Conservation (phyloP, 2,888 invertebrate species). For the Ennomos fuscantarius region DNA sequence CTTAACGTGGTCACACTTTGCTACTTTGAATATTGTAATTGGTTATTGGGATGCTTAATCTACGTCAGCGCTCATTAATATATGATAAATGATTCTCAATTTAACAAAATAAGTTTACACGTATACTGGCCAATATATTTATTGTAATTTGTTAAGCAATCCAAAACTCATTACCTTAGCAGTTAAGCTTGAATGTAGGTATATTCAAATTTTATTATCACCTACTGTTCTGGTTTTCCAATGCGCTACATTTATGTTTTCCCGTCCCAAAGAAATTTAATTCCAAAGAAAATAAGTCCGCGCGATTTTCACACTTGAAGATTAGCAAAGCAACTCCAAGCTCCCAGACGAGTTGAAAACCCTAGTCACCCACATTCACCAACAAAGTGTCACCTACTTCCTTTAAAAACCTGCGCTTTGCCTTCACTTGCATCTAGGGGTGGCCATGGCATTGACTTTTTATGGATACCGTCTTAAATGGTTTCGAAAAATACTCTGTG, state of each 20-base stretch:
- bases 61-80: conserved; percentile 20
- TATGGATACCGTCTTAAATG: neutral
- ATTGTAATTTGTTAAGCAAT: too few species aligned
- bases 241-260: too few species aligned
- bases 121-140: neutral
- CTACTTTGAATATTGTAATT: conserved; percentile 15
- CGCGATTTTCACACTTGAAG: conserved; percentile 7
- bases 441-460: conserved; percentile 3
- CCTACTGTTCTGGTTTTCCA: too few species aligned
- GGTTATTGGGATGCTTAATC: conserved; percentile 21
- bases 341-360: conserved; percentile 10
- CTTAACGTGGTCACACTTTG: conserved; percentile 10
- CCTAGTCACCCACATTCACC: conserved; percentile 61
- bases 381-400: conserved; percentile 58
- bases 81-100: conserved; percentile 11
- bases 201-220: too few species aligned
- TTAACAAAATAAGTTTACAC: neutral
- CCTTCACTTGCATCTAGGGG: conserved; percentile 44
- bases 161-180: too few species aligned
- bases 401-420: conserved; percentile 56
- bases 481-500: too few species aligned
- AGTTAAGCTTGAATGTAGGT: too few species aligned
- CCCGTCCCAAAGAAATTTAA: too few species aligned
- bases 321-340: conserved; percentile 8
- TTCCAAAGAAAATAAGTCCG: conserved; percentile 12